Evolutionary conservation across 2,888 invertebrate genomes (phyloP), one percentile per base, ranked within the genome.

Genomic region (Drosophila yooni): DNA sequence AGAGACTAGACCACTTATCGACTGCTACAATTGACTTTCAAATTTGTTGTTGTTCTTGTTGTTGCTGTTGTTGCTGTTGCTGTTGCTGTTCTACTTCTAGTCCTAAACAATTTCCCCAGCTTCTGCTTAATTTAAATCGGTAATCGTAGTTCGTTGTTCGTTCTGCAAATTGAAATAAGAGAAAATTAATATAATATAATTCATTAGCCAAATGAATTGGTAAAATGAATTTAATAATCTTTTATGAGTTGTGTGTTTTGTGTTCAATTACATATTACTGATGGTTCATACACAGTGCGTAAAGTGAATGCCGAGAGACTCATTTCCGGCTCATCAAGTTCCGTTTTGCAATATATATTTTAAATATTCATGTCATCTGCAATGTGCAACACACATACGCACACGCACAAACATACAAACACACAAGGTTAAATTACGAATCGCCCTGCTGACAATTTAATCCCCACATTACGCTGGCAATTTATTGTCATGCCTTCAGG

Each of bases 61-160:
- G 66, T 33, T 73, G 57, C 38, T 68, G 25, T 29, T 54, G 31
- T 48, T 71, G 51, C 40, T 70, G 56, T 40, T 69, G 66, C 33
- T 60, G 58, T 29, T 66, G 38, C 56, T 58, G 51, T 27, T 60
- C 40, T 50, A 48, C 33, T 51, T 61, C 46, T 62, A 60, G 67
- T 67, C 60, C 62, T 66, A 87, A 79, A 65, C 73, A 73, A 74
- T 74, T 77, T 66, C 46, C 84, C 82, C 82, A 61, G 63, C 88
- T 80, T 80, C 82, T 61, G 63, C 76, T 87, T 84, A 89, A 80
- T 70, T 75, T 84, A 91, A 56, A 56, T 56, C 91, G 91, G 89
- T 71, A 56, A 56, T 56, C 91, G 91, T 91, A 72, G 80, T 84
- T 85, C 81, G 79, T 74, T 78, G 81, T 85, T 92, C 91, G 91